Evolutionary conservation across 2,797 vertebrate genomes (phyloP).

Genomic region (Peromyscus melanophrys): DNA sequence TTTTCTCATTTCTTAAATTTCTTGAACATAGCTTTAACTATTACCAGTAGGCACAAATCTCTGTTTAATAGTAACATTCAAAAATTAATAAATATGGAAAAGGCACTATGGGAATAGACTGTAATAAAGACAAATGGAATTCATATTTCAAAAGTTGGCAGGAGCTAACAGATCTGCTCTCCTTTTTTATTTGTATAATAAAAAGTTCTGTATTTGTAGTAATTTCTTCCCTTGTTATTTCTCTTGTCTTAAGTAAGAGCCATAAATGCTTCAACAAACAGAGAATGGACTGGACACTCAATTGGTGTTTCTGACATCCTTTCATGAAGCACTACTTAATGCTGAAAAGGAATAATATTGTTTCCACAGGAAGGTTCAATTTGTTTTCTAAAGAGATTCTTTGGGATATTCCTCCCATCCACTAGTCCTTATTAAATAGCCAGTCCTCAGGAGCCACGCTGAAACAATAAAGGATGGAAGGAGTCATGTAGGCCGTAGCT

Average conservation of each 20-base stretch:
- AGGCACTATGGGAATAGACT: constrained; percentile 76
- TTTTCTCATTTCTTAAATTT: constrained; percentile 78
- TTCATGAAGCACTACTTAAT: constrained; percentile 39
- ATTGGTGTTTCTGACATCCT: constrained; percentile 6
- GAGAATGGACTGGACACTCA: constrained; percentile 21
- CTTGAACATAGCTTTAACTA: constrained; percentile 70
- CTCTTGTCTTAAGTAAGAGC: constrained; percentile 74
- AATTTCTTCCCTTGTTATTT: constrained; percentile 74
- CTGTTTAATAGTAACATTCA: constrained; percentile 79
- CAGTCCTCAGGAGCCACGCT: background rate
- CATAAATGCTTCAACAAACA: constrained; percentile 74
- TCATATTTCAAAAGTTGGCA: constrained; percentile 87
- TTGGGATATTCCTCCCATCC: constrained; percentile 15
- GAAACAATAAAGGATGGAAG: background rate
- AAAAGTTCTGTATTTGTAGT: constrained; percentile 81
- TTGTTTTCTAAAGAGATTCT: constrained; percentile 56
- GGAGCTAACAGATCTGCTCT: constrained; percentile 81
- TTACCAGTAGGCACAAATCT: constrained; percentile 82
- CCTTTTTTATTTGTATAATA: constrained; percentile 83
- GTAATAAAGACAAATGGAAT: constrained; percentile 86
- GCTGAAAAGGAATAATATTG: constrained; percentile 39
- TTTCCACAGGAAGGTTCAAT: constrained; percentile 33
- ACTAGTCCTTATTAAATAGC: background rate
- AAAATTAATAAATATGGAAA: constrained; percentile 84
- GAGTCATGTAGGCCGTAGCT: background rate